A percentile compares a stretch with the other conserved stretches of the same genome.
Evolutionary conservation across 1,140 invertebrate genomes (phyloP).

Genomic region (Paraescarpia echinospica): DNA sequence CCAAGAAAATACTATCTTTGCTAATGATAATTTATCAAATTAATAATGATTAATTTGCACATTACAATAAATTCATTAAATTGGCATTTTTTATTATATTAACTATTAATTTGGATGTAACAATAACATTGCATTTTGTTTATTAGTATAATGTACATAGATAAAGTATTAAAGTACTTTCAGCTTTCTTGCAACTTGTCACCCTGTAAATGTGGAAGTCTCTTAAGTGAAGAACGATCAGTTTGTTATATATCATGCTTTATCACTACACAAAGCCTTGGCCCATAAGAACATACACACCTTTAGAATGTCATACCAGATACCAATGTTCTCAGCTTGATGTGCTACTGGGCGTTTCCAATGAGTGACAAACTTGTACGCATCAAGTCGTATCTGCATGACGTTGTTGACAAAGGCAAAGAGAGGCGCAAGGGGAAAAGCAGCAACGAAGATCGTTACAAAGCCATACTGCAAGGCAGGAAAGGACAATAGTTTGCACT

Average conservation of each 20-base stretch:
- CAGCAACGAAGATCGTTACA: constrained; percentile 81
- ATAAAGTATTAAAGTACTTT: no score
- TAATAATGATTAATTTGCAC: no score
- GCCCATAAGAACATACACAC: constrained; percentile 12
- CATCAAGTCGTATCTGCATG: constrained; percentile 79
- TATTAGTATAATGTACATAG: no score
- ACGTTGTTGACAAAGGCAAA: constrained; percentile 84
- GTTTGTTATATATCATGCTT: no score
- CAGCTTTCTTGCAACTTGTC: neutral
- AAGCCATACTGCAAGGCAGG: constrained; percentile 71
- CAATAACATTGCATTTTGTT: no score
- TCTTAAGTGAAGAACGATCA: no score
- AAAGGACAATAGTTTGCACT: neutral
- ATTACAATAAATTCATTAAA: no score
- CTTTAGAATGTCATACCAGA: constrained; percentile 26
- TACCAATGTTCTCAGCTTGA: constrained; percentile 84
- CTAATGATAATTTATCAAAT: no score
- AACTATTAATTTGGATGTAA: no score
- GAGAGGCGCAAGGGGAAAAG: constrained; percentile 81
- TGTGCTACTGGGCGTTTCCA: constrained; percentile 82
- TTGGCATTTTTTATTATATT: no score
- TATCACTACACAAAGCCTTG: no score
- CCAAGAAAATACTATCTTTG: no score
- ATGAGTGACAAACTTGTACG: constrained; percentile 78
- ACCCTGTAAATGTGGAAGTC: neutral